Conservation (phyloP, 2,888 invertebrate genomes). For the Eupsilia transversa region DNA sequence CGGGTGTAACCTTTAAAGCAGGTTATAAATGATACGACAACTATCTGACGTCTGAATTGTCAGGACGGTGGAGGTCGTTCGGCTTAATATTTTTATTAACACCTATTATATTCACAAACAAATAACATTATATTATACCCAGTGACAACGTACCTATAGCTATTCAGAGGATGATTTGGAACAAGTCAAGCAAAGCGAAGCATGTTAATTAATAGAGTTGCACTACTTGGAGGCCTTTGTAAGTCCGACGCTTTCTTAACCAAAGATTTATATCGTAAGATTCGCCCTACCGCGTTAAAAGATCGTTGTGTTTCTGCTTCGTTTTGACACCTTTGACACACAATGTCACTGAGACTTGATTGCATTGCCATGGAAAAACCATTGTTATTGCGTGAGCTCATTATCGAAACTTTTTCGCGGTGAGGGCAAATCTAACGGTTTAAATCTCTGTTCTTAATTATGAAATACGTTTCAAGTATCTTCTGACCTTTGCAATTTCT, state of each 20-base stretch:
- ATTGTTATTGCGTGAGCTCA: background rate
- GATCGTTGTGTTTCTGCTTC: too few relatives aligned
- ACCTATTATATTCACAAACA: background rate
- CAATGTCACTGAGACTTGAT: background rate
- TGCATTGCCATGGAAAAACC: background rate
- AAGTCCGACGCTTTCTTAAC: background rate
- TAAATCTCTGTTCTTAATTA: background rate
- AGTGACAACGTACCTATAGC: background rate
- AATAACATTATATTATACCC: background rate
- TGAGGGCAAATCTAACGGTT: background rate
- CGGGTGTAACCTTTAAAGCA: background rate
- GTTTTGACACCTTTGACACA: background rate
- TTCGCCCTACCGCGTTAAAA: background rate
- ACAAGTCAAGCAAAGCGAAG: background rate
- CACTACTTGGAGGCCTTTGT: background rate
- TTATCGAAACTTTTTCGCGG: background rate
- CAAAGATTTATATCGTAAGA: background rate
- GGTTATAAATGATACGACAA: background rate
- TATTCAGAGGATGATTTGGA: background rate
- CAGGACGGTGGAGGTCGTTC: background rate
- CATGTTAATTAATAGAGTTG: background rate
- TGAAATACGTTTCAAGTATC: background rate
- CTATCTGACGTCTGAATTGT: background rate
- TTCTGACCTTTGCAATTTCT: background rate
- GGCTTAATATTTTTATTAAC: background rate